Evolutionary conservation across 2,888 invertebrate genomes (phyloP).

Genomic region (Rhagium mordax): DNA sequence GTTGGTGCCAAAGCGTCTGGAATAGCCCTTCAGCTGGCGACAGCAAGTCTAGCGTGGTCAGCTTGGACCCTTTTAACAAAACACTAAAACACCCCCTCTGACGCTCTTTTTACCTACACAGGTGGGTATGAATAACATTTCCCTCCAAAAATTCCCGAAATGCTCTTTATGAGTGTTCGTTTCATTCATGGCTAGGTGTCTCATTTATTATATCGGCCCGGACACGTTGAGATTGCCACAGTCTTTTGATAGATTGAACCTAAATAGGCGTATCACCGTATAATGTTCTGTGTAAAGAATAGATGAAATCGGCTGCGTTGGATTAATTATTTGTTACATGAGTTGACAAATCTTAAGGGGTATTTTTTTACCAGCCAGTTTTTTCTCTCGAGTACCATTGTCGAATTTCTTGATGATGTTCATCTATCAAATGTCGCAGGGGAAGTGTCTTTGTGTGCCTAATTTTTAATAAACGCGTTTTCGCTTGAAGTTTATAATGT

Average conservation of each 20-base stretch:
- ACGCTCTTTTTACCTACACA: constrained; percentile 55
- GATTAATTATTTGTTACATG: constrained; percentile 56
- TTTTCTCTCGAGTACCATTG: constrained; percentile 41
- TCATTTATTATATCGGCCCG: constrained; percentile 35
- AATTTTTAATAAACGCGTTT: not conserved
- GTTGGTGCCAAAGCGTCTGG: constrained; percentile 40
- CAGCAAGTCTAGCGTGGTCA: constrained; percentile 54
- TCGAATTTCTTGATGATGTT: constrained; percentile 39
- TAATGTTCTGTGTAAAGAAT: constrained; percentile 53
- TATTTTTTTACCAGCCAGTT: constrained; percentile 40
- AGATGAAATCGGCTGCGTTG: constrained; percentile 54
- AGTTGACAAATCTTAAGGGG: constrained; percentile 58
- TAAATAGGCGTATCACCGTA: constrained; percentile 52
- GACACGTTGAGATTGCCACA: constrained; percentile 32
- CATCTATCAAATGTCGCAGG: constrained; percentile 42
- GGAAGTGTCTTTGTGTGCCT: not conserved
- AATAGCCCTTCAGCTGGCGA: constrained; percentile 43
- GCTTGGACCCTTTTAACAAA: constrained; percentile 42
- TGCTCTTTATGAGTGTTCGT: constrained; percentile 29
- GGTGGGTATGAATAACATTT: constrained; percentile 57
- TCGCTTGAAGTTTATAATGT: not conserved
- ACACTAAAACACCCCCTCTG: constrained; percentile 48
- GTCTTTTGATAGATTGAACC: constrained; percentile 54
- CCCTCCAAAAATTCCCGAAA: constrained; percentile 57
- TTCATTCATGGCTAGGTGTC: constrained; percentile 38